A percentile compares a stretch with the other conserved stretches of the same genome.
phyloP scores from a whole-genome alignment of 2,888 invertebrate species.

The Macrophya annulata region DNA sequence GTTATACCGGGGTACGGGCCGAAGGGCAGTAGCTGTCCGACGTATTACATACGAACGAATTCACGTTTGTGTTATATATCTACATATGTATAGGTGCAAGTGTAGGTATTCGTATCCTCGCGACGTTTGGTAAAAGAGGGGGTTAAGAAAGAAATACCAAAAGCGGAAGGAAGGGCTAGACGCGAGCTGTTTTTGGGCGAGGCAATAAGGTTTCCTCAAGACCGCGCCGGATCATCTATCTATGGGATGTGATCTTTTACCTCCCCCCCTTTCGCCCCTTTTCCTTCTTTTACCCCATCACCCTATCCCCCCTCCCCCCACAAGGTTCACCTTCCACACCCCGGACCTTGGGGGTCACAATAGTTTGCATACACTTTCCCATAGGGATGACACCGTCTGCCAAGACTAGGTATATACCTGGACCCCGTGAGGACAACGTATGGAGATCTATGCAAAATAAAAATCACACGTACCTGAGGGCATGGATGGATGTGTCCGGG shows the following conservation, averaged over 20 bases:
- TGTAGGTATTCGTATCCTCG: neutral
- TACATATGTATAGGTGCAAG: neutral
- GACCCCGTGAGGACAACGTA: slow-evolving; percentile 74
- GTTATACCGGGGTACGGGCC: slow-evolving; percentile 9
- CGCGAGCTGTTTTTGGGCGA: slow-evolving; percentile 50
- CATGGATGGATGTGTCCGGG: slow-evolving; percentile 71
- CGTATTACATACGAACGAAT: slow-evolving; percentile 14
- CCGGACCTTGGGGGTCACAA: slow-evolving; percentile 76
- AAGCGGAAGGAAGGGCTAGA: slow-evolving; percentile 47
- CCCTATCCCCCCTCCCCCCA: slow-evolving; percentile 25
- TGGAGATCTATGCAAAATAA: slow-evolving; percentile 80
- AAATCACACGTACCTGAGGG: slow-evolving; percentile 77
- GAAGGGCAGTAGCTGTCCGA: slow-evolving; percentile 47
- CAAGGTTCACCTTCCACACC: slow-evolving; percentile 56
- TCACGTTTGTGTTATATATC: slow-evolving; percentile 6
- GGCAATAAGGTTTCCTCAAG: slow-evolving; percentile 64
- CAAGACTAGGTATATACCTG: slow-evolving; percentile 72
- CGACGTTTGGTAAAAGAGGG: slow-evolving; percentile 51
- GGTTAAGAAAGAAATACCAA: slow-evolving; percentile 50
- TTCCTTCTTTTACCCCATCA: slow-evolving; percentile 35
- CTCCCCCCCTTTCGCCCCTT: slow-evolving; percentile 62
- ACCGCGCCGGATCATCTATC: slow-evolving; percentile 73
- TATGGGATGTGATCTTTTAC: slow-evolving; percentile 77
- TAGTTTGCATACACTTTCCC: slow-evolving; percentile 79
- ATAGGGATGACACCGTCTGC: slow-evolving; percentile 78